Conservation (phyloP, 2,888 invertebrate species). For the Megastigmus dorsalis region DNA sequence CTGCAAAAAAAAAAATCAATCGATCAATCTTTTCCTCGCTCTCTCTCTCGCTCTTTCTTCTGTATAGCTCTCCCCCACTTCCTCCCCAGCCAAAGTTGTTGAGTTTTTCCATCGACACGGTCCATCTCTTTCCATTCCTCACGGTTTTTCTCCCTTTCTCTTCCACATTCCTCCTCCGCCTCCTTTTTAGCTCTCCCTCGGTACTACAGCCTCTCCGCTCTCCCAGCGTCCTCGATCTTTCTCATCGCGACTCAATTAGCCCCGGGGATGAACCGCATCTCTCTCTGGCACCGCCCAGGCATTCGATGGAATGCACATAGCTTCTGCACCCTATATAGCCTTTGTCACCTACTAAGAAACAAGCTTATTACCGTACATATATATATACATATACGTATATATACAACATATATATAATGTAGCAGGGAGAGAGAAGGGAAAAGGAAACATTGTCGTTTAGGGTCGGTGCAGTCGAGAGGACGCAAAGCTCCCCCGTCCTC, state of each 20-base stretch:
- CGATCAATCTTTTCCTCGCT: conserved; percentile 39
- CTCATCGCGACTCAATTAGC: conserved; percentile 43
- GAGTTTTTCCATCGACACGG: too few species aligned
- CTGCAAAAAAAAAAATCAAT: conserved; percentile 10
- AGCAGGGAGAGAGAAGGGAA: background rate
- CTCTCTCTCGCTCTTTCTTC: too few species aligned
- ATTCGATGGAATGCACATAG: too few species aligned
- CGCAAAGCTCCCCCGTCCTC: too few species aligned
- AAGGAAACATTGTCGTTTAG: background rate
- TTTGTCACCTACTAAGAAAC: conserved; percentile 45
- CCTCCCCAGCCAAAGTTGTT: too few species aligned
- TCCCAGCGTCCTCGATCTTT: background rate
- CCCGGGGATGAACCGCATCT: background rate
- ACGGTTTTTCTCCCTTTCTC: background rate
- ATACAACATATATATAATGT: too few species aligned
- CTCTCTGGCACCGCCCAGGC: background rate
- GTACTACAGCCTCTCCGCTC: too few species aligned
- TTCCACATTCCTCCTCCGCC: background rate
- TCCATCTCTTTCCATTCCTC: background rate
- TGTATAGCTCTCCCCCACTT: too few species aligned
- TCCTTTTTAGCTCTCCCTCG: conserved; percentile 2
- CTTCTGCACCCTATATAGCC: too few species aligned
- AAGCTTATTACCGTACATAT: conserved; percentile 32
- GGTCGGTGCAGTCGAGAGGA: conserved; percentile 1
- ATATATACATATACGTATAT: too few species aligned